These are phyloP conservation scores for Pelobates cultripes DNA, from an alignment of 2,797 vertebrate genomes.

Conservation along the genomic window DNA sequence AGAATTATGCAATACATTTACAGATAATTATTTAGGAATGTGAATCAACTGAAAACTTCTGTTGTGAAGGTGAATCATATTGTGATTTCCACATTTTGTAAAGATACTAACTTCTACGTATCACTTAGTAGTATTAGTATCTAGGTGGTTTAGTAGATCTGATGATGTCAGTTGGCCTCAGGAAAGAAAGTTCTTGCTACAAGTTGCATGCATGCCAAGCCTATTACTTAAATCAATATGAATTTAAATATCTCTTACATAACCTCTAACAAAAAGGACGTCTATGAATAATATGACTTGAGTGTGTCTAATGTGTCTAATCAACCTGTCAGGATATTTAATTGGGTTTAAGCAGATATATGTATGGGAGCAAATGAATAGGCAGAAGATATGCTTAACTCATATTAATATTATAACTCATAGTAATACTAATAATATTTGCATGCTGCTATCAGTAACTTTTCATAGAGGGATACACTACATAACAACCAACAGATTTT, in stretches of 20 bases:
- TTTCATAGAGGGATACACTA: too few relatives aligned
- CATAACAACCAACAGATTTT: too few relatives aligned
- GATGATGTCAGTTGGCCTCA: slow-evolving; percentile 6
- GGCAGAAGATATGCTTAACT: neutral
- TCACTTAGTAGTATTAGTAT: neutral
- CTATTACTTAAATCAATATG: neutral
- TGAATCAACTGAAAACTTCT: neutral
- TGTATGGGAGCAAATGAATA: neutral
- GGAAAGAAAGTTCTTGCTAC: slow-evolving; percentile 2
- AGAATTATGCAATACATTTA: too few relatives aligned
- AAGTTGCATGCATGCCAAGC: neutral
- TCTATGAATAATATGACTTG: neutral
- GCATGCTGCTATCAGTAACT: too few relatives aligned
- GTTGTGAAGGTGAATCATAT: neutral
- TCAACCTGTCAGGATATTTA: neutral
- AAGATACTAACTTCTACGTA: neutral
- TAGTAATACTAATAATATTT: too few relatives aligned
- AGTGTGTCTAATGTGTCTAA: neutral
- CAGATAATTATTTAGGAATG: neutral
- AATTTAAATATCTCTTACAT: slow-evolving; percentile 12
- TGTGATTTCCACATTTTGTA: neutral
- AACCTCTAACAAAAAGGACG: neutral
- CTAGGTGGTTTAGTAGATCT: slow-evolving; percentile 2
- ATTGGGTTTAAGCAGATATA: neutral
- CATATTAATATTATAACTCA: too few relatives aligned